Evolutionary conservation across 2,888 invertebrate species (phyloP).

Genomic region (Cyclophora albipunctata): DNA sequence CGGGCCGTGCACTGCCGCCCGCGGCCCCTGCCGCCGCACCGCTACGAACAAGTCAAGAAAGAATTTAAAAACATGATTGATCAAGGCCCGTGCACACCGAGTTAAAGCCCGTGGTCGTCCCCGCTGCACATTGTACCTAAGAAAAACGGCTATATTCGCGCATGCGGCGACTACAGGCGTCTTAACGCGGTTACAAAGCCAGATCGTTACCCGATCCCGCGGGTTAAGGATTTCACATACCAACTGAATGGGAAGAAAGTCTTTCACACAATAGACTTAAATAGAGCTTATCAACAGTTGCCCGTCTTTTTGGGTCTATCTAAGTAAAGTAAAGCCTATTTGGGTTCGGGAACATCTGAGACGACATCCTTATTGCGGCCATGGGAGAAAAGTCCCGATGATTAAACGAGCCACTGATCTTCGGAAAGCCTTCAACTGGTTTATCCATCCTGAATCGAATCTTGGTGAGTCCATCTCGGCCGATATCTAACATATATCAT

Average conservation of each 20-base stretch:
- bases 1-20: too few relatives aligned
- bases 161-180: not conserved
- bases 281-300: constrained; percentile 16
- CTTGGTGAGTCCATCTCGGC: too few relatives aligned
- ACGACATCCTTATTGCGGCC: not conserved
- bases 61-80: too few relatives aligned
- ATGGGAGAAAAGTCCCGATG: not conserved
- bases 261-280: constrained; percentile 16
- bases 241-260: constrained; percentile 11
- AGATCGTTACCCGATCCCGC: not conserved
- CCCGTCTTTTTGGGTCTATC: too few relatives aligned
- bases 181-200: too few relatives aligned
- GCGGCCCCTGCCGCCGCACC: constrained; percentile 5
- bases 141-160: not conserved
- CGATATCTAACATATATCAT: too few relatives aligned
- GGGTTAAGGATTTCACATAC: constrained; percentile 15
- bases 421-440: too few relatives aligned
- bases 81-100: not conserved
- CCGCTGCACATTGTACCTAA: not conserved
- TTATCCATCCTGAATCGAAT: too few relatives aligned
- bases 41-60: constrained; percentile 3
- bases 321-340: not conserved
- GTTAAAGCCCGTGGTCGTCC: not conserved
- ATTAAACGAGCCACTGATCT: not conserved
- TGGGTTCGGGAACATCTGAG: not conserved